phyloP scores from a whole-genome alignment of 2,797 vertebrate species.

The Australoheros facetus region DNA sequence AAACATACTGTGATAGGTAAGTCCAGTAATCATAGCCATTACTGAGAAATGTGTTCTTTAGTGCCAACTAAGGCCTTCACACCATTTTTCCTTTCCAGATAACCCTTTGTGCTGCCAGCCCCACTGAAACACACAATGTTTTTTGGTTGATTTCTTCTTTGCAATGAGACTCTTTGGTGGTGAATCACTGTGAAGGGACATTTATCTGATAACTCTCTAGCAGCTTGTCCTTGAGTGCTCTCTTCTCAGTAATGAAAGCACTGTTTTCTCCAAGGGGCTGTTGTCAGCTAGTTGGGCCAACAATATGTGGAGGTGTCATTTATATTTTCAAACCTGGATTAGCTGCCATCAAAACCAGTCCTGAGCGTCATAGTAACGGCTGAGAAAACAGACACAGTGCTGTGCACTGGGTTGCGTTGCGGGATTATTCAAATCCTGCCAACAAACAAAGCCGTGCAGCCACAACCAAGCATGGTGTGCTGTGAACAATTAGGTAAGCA shows the following conservation, averaged over 20 bases:
- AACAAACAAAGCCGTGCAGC: not conserved
- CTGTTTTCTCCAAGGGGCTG: not conserved
- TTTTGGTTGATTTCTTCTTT: not conserved
- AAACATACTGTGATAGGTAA: not conserved
- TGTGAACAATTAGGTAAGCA: not conserved
- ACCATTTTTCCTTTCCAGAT: not conserved
- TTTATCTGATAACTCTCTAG: not conserved
- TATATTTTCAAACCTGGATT: not conserved
- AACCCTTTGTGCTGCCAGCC: not conserved
- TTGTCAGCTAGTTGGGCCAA: not conserved
- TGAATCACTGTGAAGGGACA: not conserved
- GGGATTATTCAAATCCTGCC: not conserved
- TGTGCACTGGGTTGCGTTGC: not conserved
- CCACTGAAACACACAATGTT: not conserved
- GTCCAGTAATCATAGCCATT: no score
- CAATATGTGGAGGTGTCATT: not conserved
- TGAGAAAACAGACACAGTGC: not conserved
- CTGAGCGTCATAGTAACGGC: not conserved
- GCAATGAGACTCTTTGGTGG: not conserved
- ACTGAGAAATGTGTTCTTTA: no score
- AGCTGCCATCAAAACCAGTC: not conserved
- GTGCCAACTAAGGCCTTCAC: not conserved
- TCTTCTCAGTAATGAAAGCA: not conserved
- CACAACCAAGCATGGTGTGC: not conserved
- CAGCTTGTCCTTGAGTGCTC: conserved; percentile 15